Conservation (phyloP, 2,113 vertebrate species). For the Dipodomys merriami region DNA sequence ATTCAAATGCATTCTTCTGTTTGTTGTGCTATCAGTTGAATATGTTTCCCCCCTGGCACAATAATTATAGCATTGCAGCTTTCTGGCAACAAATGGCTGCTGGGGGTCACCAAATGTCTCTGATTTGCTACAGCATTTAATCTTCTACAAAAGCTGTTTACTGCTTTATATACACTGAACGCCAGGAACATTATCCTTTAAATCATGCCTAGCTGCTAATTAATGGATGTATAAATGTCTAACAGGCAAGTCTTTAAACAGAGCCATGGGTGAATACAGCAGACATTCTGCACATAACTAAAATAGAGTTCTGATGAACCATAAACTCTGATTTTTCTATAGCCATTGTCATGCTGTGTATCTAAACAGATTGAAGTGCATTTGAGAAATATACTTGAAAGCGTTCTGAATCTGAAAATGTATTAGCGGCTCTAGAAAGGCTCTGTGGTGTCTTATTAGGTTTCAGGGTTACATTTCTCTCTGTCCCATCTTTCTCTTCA, state of each 20-base stretch:
- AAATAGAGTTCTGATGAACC: slow-evolving; percentile 71
- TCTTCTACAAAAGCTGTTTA: slow-evolving; percentile 81
- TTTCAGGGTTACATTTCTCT: background rate
- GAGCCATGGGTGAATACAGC: slow-evolving; percentile 62
- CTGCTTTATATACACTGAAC: slow-evolving; percentile 69
- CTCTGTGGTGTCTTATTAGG: slow-evolving; percentile 40
- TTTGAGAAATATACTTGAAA: slow-evolving; percentile 75
- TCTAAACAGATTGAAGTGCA: slow-evolving; percentile 72
- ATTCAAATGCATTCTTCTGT: slow-evolving; percentile 64
- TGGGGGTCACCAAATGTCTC: slow-evolving; percentile 82
- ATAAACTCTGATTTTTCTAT: slow-evolving; percentile 62
- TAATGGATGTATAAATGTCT: slow-evolving; percentile 78
- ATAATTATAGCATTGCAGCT: slow-evolving; percentile 72
- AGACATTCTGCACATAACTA: slow-evolving; percentile 60
- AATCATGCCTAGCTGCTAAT: slow-evolving; percentile 81
- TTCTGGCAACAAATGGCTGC: slow-evolving; percentile 74
- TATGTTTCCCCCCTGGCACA: slow-evolving; percentile 67
- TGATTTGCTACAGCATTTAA: slow-evolving; percentile 74
- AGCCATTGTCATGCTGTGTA: slow-evolving; percentile 67
- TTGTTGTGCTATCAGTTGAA: slow-evolving; percentile 69
- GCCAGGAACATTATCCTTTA: slow-evolving; percentile 76
- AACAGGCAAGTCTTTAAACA: slow-evolving; percentile 74
- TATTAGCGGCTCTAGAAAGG: slow-evolving; percentile 33
- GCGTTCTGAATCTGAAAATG: slow-evolving; percentile 62
- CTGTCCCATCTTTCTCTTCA: background rate